phyloP scores from a whole-genome alignment of 2,888 invertebrate species.

The Mamestra brassicae region DNA sequence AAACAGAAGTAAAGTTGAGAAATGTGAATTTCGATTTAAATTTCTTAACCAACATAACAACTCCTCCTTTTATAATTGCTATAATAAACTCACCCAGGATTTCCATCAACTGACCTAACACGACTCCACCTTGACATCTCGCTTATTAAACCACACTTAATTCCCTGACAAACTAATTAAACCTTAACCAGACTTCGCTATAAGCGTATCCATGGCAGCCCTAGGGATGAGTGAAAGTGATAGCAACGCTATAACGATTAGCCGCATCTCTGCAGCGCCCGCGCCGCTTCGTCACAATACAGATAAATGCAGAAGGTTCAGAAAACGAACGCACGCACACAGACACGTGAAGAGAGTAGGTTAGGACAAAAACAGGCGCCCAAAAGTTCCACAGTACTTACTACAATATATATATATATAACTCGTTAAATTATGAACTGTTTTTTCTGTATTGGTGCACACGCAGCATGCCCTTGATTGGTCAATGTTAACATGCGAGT shows the following conservation, averaged over 20 bases:
- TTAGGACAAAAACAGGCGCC: too few relatives aligned
- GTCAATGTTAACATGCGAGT: too few relatives aligned
- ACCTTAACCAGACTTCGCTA: background rate
- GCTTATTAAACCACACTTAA: background rate
- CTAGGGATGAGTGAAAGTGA: slow-evolving; percentile 76
- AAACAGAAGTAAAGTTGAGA: too few relatives aligned
- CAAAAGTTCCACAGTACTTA: too few relatives aligned
- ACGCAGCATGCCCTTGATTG: too few relatives aligned
- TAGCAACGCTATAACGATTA: slow-evolving; percentile 72
- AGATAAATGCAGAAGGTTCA: background rate
- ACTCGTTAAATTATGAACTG: too few relatives aligned
- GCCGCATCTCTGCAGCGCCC: slow-evolving; percentile 67
- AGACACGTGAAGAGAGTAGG: background rate
- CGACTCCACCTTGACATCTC: background rate
- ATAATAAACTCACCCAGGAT: too few relatives aligned
- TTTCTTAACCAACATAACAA: too few relatives aligned
- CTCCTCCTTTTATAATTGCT: too few relatives aligned
- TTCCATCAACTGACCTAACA: background rate
- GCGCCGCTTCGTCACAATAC: slow-evolving; percentile 34
- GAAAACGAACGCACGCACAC: background rate
- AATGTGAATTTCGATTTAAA: too few relatives aligned
- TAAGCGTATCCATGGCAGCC: slow-evolving; percentile 53
- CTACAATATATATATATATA: too few relatives aligned
- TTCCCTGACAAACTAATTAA: slow-evolving; percentile 4
- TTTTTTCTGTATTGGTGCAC: too few relatives aligned